Evolutionary conservation across 2,113 vertebrate species (phyloP).

Genomic region (Dicaeum eximium): DNA sequence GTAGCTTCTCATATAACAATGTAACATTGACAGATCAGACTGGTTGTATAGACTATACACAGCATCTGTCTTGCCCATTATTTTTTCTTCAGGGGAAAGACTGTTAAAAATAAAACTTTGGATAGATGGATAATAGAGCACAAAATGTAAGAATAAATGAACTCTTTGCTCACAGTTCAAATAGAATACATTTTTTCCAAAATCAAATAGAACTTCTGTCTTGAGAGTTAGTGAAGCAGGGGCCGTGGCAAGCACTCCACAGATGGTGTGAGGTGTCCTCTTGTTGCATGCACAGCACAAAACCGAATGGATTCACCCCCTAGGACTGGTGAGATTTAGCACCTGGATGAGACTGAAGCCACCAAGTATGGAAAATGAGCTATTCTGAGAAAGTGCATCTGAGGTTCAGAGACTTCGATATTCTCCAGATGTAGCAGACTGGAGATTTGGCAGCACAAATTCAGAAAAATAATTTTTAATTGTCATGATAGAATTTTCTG

Average conservation of each 20-base stretch:
- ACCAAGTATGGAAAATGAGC: neutral
- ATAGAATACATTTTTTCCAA: neutral
- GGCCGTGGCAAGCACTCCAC: neutral
- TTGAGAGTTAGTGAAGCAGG: neutral
- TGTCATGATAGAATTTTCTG: neutral
- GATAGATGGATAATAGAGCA: neutral
- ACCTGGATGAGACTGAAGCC: neutral
- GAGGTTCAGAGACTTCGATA: neutral
- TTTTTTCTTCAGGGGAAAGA: neutral
- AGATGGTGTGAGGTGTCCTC: neutral
- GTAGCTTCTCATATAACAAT: neutral
- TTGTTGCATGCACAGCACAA: neutral
- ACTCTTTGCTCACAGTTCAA: neutral
- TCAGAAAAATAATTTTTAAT: neutral
- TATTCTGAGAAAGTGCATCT: neutral
- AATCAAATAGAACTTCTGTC: neutral
- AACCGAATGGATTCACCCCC: neutral
- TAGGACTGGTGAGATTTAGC: neutral
- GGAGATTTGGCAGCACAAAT: neutral
- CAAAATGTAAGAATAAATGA: neutral
- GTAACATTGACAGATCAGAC: neutral
- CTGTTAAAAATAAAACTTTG: neutral
- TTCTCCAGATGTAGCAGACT: neutral
- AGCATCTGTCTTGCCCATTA: neutral
- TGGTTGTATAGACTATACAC: neutral